Evolutionary conservation across 2,113 vertebrate genomes (phyloP), one percentile per base, ranked within the genome.

Genomic region (Ardeotis arabs): DNA sequence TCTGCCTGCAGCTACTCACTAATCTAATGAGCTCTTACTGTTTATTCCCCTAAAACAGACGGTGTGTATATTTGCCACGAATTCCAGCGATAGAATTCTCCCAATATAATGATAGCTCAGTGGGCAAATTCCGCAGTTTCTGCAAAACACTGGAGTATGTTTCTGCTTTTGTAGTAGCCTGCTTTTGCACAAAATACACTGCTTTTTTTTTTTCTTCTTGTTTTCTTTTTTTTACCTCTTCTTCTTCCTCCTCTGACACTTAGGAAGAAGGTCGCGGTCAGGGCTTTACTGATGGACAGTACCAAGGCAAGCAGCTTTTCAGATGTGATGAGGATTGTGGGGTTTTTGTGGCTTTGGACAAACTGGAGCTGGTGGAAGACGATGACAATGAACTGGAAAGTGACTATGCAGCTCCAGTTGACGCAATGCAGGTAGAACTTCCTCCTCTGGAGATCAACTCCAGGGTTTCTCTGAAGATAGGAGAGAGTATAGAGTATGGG

Each of bases 301-400:
- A 99, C 97, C 99, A 99, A 98, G 99, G 99, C 90, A 99, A 99
- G 70, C 99, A 99, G 91, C 98, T 99, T 62, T 99, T 99, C 96
- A 98, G 99, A 95, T 99, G 99, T 27, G 99, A 99, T 97, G 99
- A 99, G 22, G 99, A 99, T 84, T 99, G 99, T 56, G 99, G 99
- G 4, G 99, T 99, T 76, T 99, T 99, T 41, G 99, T 99, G 95
- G 99, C 99, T 29, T 97, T 99, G 96, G 99, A 99, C 98, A 99
- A 99, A 97, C 98, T 99, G 70, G 99, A 99, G 96, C 97, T 99
- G 80, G 98, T 99, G 94, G 99, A 99, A 96, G 98, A 98, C 45
- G 98, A 99, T 84, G 98, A 98, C 85, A 97, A 97, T n/a, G 98
- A 99, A 89, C 94, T 99, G 95, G 99, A 99, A 93, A 98, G 98